Percentiles rank a stretch among this genome's conserved stretches.
Conservation (phyloP, 2,797 vertebrate genomes). For the Stomatorhinus walkeri region DNA sequence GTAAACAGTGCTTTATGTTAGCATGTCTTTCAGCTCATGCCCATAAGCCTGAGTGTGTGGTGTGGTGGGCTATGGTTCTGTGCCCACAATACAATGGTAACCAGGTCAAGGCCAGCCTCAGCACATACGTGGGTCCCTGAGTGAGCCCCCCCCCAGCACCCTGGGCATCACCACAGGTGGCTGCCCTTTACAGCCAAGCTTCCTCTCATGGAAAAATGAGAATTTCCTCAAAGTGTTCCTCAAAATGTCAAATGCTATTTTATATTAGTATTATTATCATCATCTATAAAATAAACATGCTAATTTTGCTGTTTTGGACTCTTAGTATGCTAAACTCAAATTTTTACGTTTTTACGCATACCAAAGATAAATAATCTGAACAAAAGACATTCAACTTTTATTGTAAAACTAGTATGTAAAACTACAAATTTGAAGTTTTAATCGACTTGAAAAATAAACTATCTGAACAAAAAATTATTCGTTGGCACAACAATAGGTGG, state of each 20-base stretch:
- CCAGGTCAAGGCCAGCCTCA: not conserved
- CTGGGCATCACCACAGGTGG: not conserved
- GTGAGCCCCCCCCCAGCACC: not conserved
- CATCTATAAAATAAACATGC: not conserved
- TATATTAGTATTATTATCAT: not conserved
- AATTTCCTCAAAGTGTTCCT: not conserved
- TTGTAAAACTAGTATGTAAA: not conserved
- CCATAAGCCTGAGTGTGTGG: not conserved
- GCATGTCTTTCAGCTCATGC: not conserved
- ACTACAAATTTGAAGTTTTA: not conserved
- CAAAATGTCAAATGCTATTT: not conserved
- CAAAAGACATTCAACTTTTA: not conserved
- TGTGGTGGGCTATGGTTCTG: not conserved
- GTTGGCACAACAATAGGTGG: not conserved
- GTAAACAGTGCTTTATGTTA: not conserved
- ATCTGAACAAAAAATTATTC: not conserved
- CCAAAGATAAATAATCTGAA: not conserved
- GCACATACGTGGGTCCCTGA: not conserved
- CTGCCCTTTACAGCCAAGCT: not conserved
- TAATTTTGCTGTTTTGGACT: not conserved
- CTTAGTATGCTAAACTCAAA: not conserved
- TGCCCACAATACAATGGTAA: not conserved
- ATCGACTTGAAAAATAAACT: not conserved
- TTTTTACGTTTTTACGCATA: no score
- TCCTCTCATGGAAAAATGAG: not conserved